Evolutionary conservation across 2,797 vertebrate genomes (phyloP).

Genomic region (Botia kubotai): DNA sequence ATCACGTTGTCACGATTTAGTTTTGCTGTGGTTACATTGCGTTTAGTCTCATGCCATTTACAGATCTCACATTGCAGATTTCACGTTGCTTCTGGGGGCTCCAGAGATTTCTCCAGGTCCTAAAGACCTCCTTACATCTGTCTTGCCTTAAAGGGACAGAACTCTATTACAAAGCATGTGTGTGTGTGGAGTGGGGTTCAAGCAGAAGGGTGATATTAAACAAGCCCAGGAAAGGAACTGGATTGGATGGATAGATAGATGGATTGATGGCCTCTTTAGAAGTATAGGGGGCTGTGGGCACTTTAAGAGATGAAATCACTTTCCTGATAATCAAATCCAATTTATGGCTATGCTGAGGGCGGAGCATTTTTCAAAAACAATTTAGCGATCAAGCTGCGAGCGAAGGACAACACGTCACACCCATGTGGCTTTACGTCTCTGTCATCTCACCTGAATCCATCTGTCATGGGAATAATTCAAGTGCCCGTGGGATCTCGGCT

Average conservation of each 20-base stretch:
- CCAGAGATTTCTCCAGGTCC: background rate
- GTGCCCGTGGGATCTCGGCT: constrained; percentile 31
- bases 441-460: constrained; percentile 48
- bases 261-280: constrained; percentile 41
- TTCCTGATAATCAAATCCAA: constrained; percentile 41
- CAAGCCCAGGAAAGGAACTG: background rate
- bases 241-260: constrained; percentile 15
- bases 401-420: constrained; percentile 30
- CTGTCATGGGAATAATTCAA: constrained; percentile 42
- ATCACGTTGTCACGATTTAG: background rate
- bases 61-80: background rate
- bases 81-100: background rate
- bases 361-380: constrained; percentile 43
- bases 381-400: constrained; percentile 17
- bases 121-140: background rate
- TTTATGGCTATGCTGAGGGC: constrained; percentile 41
- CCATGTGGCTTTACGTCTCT: constrained; percentile 40
- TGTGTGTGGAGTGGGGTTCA: background rate
- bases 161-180: background rate
- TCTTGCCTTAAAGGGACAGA: background rate
- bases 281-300: constrained; percentile 27
- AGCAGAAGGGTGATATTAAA: background rate
- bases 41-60: background rate
- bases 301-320: constrained; percentile 36
- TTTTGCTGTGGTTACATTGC: background rate